phyloP scores from a whole-genome alignment of 2,797 vertebrate genomes.

The Kryptopterus vitreolus region DNA sequence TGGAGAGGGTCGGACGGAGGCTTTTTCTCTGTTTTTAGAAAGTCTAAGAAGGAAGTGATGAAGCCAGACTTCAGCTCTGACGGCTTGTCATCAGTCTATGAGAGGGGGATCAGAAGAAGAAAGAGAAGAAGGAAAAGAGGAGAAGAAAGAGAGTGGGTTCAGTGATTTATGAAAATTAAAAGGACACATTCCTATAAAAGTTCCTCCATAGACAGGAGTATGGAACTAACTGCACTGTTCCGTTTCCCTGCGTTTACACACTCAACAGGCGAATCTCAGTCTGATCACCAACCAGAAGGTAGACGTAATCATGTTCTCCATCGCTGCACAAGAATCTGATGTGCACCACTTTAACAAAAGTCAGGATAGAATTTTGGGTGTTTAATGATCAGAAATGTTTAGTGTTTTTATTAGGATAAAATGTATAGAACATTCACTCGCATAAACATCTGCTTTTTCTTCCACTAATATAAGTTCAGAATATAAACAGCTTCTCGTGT shows the following conservation, averaged over 20 bases:
- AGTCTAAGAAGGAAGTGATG: constrained; percentile 90
- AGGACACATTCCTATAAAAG: background rate
- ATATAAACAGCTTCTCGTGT: background rate
- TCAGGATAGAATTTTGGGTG: background rate
- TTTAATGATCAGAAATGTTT: background rate
- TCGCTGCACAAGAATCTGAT: too few species aligned
- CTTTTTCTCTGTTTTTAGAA: constrained; percentile 86
- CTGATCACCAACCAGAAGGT: background rate
- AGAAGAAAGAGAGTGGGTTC: background rate
- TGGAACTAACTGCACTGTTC: background rate
- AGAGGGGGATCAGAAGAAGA: constrained; percentile 14
- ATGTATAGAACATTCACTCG: background rate
- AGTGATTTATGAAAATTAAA: constrained; percentile 2
- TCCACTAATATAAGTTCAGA: background rate
- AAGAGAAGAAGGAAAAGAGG: background rate
- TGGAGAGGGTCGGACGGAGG: constrained; percentile 54
- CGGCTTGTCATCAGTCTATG: constrained; percentile 82
- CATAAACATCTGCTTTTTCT: background rate
- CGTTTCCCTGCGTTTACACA: background rate
- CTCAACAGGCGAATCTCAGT: background rate
- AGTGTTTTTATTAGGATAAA: background rate
- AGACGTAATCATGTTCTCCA: background rate
- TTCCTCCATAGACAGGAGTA: background rate
- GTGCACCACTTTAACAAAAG: background rate
- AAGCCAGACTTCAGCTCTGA: constrained; percentile 88